phyloP scores from a whole-genome alignment of 2,113 vertebrate species.

The Halichoeres trimaculatus region DNA sequence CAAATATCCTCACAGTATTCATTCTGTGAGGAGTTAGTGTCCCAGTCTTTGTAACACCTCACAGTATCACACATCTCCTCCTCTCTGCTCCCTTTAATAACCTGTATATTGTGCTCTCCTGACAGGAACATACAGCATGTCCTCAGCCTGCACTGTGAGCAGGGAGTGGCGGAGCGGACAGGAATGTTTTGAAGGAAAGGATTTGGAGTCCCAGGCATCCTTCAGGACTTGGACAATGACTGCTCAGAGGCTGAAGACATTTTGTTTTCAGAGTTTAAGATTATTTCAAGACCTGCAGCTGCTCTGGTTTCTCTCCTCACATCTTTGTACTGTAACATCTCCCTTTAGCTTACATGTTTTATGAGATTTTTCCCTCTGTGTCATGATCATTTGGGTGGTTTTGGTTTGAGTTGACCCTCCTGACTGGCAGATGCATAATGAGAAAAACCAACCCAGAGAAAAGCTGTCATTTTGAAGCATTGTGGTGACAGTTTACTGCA shows the following conservation, averaged over 20 bases:
- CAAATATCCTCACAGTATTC: background rate
- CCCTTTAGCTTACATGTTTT: background rate
- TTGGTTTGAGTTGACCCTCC: background rate
- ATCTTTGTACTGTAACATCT: background rate
- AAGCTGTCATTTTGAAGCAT: too few species aligned
- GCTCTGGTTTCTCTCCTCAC: background rate
- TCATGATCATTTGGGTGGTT: background rate
- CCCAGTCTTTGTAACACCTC: background rate
- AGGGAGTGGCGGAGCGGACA: slow-evolving; percentile 56
- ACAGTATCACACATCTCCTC: background rate
- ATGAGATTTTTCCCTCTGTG: background rate
- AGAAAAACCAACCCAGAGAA: too few species aligned
- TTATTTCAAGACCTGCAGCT: slow-evolving; percentile 7
- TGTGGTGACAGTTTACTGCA: background rate
- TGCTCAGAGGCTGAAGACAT: slow-evolving; percentile 15
- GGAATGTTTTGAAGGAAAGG: slow-evolving; percentile 31
- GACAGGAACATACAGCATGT: slow-evolving; percentile 20
- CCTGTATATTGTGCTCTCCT: background rate
- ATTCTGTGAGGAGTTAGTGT: background rate
- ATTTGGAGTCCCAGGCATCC: slow-evolving; percentile 31
- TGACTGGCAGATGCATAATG: slow-evolving; percentile 1
- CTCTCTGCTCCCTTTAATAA: background rate
- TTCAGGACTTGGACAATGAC: slow-evolving; percentile 17
- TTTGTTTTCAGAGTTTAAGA: slow-evolving; percentile 5
- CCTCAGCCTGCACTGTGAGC: slow-evolving; percentile 21